A percentile compares a stretch with the other conserved stretches of the same genome.
Evolutionary conservation across 1,140 invertebrate species (phyloP).

Genomic region (Listronotus oregonensis): DNA sequence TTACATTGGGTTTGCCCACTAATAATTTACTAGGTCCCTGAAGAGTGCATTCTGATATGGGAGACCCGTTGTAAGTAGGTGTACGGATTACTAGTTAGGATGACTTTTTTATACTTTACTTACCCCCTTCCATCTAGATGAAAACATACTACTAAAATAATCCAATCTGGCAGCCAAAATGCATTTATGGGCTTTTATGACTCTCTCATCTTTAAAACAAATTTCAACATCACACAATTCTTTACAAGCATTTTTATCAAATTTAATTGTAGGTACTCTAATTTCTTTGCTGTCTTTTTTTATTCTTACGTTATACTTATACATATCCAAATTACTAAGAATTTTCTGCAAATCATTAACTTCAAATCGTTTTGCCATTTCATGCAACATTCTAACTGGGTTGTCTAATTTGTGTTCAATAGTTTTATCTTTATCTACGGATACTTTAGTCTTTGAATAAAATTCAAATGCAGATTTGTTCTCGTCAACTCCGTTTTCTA

Average conservation of each 20-base stretch:
- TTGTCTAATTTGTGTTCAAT: conserved; percentile 52
- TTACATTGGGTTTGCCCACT: too few species aligned
- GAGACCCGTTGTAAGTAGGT: too few species aligned
- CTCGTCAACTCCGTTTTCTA: background rate
- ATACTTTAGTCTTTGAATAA: conserved; percentile 55
- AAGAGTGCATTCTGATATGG: too few species aligned
- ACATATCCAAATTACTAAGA: conserved; percentile 56
- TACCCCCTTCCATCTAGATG: conserved; percentile 72
- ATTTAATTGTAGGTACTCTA: conserved; percentile 18
- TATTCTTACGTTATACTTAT: conserved; percentile 31
- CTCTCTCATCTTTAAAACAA: conserved; percentile 61
- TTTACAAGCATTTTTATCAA: conserved; percentile 54
- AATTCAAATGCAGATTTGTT: conserved; percentile 62
- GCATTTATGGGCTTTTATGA: conserved; percentile 74
- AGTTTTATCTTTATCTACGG: conserved; percentile 42
- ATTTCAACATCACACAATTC: conserved; percentile 68
- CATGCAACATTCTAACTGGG: conserved; percentile 63
- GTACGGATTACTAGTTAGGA: too few species aligned
- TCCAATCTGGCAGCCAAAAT: conserved; percentile 72
- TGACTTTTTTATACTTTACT: conserved; percentile 27
- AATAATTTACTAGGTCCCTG: too few species aligned
- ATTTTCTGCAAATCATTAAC: conserved; percentile 59
- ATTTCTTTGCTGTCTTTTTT: conserved; percentile 27
- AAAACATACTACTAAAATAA: conserved; percentile 78
- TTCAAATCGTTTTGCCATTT: conserved; percentile 61